Base-by-base conservation (phyloP, 2,113 vertebrate species). In the Gila orcuttii region DNA sequence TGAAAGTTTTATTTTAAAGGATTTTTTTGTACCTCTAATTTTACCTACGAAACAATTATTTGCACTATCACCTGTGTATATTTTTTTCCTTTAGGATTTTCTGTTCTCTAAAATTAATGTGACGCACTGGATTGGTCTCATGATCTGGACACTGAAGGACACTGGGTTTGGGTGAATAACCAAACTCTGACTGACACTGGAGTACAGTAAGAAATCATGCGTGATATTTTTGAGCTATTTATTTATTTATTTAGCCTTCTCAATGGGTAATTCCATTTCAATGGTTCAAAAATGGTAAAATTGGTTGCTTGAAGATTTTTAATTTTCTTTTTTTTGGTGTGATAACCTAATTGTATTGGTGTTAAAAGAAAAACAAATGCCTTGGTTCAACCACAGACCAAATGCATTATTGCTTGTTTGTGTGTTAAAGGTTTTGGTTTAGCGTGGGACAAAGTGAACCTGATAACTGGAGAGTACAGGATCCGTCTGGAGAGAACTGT, bases 81-180 rank as follows among this genome's bases (percentile, higher is more conserved):
- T 23, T 33, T 8, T 69, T 69, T 52, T 36, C 28, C 31, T 3
- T n/a, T 28, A 86, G 59, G 36, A 47, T 15, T 76, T 76, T 12
- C 36, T 86, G 55, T n/a, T 23, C 1, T 55, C 59, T n/a, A 71
- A 21, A 47, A 45, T 23, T 23, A 83, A 8, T 8, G n/a, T 0
- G 39, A 31, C 45, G 3, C 28, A 79, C 74, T 87, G 81, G 86
- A 73, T 84, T 23, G 86, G 81, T 39, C 73, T 87, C 1, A 71
- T 71, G 86, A 87, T 69, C 47, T 57, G 60, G 74, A 83, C 1
- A 79, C 62, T 13, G 86, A 84, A 25, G 86, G 81, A 13, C 86
- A 42, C 13, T 87, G 80, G 80, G 25, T 77, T 66, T 87, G 86
- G 86, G 59, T 84, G 47, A 66, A 87, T 9, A 39, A 57, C 45